phyloP scores from a whole-genome alignment of 64 coral and sea anemone genomes.

The Trachythela sp. region DNA sequence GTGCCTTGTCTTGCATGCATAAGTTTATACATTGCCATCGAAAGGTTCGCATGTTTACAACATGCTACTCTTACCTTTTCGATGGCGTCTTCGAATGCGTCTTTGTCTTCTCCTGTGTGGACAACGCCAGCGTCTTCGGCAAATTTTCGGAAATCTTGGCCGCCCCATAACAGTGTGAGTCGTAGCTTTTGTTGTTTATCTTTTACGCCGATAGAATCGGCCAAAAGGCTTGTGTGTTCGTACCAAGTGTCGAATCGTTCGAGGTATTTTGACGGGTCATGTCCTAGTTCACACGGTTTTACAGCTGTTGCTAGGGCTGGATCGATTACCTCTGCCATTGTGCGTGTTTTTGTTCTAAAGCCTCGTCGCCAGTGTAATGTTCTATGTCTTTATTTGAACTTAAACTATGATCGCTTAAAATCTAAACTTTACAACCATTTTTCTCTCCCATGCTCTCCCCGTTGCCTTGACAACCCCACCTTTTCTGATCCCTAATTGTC shows the following conservation, averaged over 20 bases:
- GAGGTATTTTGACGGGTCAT: not conserved
- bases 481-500: no score
- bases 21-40: conserved; percentile 23
- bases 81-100: no score
- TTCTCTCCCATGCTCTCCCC: no score
- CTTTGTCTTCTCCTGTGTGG: not conserved
- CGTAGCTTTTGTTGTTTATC: conserved; percentile 10
- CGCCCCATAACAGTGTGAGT: not conserved
- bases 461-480: no score
- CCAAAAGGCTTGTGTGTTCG: conserved; percentile 19
- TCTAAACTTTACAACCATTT: no score
- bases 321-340: not conserved
- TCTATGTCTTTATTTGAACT: not conserved
- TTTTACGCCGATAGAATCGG: not conserved
- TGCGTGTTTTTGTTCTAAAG: not conserved
- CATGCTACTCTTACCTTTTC: no score
- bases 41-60: conserved; percentile 1
- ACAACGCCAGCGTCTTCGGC: not conserved
- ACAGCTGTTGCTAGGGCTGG: not conserved
- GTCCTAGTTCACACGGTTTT: not conserved
- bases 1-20: conserved; percentile 22
- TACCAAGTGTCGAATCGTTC: conserved; percentile 2
- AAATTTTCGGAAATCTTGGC: not conserved
- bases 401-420: no score
- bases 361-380: conserved; percentile 29